phyloP scores from a whole-genome alignment of 2,113 vertebrate species.

The Dipodomys stephensi region DNA sequence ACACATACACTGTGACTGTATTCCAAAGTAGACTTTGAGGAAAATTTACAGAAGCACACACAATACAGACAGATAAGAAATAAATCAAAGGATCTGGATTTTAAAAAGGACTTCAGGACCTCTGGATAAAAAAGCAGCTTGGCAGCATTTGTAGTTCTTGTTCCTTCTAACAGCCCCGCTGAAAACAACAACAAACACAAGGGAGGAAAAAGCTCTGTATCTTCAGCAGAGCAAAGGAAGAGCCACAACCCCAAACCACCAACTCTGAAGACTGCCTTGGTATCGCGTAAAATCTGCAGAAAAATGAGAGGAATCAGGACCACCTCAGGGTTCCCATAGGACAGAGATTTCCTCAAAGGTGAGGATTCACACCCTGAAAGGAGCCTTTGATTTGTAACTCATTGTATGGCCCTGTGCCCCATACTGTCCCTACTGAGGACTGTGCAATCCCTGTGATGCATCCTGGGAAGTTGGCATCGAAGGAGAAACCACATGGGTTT shows the following conservation, averaged over 20 bases:
- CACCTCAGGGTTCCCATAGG: neutral
- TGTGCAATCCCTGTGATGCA: too few relatives aligned
- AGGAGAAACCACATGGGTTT: neutral
- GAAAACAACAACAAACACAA: neutral
- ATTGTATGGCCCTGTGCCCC: neutral
- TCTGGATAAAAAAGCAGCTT: constrained; percentile 9
- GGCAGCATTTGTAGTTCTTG: neutral
- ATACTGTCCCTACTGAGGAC: neutral
- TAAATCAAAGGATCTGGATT: neutral
- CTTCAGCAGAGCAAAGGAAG: neutral
- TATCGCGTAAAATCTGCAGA: neutral
- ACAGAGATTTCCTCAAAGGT: neutral
- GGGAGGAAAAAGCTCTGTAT: neutral
- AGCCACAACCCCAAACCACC: neutral
- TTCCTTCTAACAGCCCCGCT: neutral
- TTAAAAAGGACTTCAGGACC: neutral
- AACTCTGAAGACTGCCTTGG: neutral
- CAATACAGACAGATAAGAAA: neutral
- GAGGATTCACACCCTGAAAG: neutral
- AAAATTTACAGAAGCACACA: neutral
- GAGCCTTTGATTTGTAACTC: neutral
- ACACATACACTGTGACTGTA: neutral
- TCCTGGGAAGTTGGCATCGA: neutral
- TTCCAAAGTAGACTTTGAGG: neutral
- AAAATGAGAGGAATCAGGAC: neutral